Evolutionary conservation across 2,888 invertebrate genomes (phyloP).

Genomic region (Escarpia spicata): DNA sequence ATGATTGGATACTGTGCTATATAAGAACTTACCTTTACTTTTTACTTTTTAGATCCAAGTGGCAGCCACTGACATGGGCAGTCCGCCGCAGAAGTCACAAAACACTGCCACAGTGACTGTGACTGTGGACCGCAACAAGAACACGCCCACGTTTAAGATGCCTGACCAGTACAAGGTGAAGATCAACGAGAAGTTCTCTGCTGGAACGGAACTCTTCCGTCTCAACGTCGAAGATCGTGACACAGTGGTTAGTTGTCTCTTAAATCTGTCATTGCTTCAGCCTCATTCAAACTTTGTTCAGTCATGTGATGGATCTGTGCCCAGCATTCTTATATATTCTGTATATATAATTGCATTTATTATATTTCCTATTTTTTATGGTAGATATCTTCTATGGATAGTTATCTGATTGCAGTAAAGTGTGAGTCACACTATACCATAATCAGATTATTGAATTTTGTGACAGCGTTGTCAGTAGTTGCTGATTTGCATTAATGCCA

Average conservation of each 20-base stretch:
- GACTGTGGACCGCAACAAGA: conserved; percentile 45
- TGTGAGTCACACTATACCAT: no score
- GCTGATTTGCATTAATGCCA: no score
- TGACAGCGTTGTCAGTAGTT: no score
- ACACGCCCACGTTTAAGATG: conserved; percentile 45
- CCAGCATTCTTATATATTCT: no score
- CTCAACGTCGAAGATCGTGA: conserved; percentile 34
- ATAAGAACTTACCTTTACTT: no score
- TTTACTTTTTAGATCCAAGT: conserved; percentile 70
- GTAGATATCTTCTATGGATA: no score
- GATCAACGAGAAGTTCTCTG: conserved; percentile 49
- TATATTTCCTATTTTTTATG: no score
- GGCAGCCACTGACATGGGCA: conserved; percentile 84
- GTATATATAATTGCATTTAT: no score
- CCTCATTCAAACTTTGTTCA: not conserved
- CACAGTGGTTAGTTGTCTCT: conserved; percentile 19
- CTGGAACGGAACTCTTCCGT: conserved; percentile 44
- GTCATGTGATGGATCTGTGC: not conserved
- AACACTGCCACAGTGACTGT: conserved; percentile 67
- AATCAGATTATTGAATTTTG: no score
- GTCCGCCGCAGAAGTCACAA: conserved; percentile 84
- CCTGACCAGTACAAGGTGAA: conserved; percentile 42
- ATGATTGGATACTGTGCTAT: no score
- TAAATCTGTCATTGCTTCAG: not conserved
- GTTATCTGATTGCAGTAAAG: no score